phyloP scores from a whole-genome alignment of 2,888 invertebrate genomes.

The Pandemis corylana region DNA sequence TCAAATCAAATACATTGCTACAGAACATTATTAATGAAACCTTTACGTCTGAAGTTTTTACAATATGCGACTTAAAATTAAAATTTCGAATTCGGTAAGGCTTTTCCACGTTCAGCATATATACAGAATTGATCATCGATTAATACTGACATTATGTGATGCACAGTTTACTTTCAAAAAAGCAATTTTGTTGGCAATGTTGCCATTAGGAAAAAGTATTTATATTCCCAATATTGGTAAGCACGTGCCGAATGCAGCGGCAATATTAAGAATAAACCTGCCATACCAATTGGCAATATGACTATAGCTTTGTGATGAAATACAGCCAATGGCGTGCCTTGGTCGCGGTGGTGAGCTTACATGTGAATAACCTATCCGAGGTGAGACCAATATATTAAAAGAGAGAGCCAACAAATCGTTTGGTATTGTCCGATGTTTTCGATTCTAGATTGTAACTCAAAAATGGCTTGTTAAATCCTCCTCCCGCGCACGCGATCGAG shows the following conservation, averaged over 20 bases:
- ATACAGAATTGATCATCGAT: too few relatives aligned
- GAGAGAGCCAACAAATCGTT: not conserved
- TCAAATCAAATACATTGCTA: not conserved
- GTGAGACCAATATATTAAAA: constrained; percentile 32
- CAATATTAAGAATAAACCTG: too few relatives aligned
- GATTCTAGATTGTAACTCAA: not conserved
- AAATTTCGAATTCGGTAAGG: constrained; percentile 4
- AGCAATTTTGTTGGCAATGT: too few relatives aligned
- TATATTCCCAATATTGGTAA: not conserved
- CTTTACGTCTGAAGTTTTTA: constrained; percentile 41
- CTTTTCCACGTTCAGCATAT: not conserved
- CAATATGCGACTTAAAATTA: constrained; percentile 22
- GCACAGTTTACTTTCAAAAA: too few relatives aligned
- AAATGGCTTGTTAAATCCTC: not conserved
- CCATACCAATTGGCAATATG: too few relatives aligned
- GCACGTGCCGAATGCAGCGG: too few relatives aligned
- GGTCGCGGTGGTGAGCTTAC: too few relatives aligned
- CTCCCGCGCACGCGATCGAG: not conserved
- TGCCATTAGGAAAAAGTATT: too few relatives aligned
- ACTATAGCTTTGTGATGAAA: too few relatives aligned
- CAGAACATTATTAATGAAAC: not conserved
- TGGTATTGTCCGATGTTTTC: not conserved
- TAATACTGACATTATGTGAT: too few relatives aligned
- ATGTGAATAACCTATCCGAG: constrained; percentile 4
- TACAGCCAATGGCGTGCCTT: too few relatives aligned